Conservation (phyloP, 2,113 vertebrate species). For the Trochalopteron elliotii region DNA sequence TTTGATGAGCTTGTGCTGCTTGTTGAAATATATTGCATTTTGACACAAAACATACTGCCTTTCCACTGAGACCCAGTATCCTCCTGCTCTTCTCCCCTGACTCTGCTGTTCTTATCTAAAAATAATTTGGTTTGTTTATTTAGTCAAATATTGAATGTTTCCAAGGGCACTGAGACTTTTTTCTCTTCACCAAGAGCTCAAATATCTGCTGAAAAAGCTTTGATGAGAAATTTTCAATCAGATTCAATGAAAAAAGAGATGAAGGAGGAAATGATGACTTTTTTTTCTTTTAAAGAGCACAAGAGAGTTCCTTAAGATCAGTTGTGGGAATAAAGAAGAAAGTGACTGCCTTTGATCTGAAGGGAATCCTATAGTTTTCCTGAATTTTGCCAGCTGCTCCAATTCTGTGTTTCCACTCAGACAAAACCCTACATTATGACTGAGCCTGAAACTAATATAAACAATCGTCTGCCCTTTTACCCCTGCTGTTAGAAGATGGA, state of each 20-base stretch:
- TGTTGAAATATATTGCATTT: constrained; percentile 6
- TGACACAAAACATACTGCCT: not conserved
- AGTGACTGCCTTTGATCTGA: constrained; percentile 36
- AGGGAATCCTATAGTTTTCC: constrained; percentile 12
- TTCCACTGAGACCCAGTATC: not conserved
- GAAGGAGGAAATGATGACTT: not conserved
- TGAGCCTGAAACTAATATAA: constrained; percentile 37
- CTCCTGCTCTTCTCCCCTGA: not conserved
- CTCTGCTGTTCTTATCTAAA: constrained; percentile 10
- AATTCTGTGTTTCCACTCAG: constrained; percentile 9
- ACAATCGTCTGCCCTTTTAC: constrained; percentile 49
- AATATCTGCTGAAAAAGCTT: constrained; percentile 21
- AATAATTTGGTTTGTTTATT: constrained; percentile 47
- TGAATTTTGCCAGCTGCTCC: constrained; percentile 48
- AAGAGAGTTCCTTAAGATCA: not conserved
- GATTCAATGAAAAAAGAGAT: not conserved
- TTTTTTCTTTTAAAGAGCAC: not conserved
- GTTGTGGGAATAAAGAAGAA: constrained; percentile 30
- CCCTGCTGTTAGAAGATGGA: constrained; percentile 25
- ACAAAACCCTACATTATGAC: constrained; percentile 23
- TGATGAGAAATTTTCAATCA: constrained; percentile 38
- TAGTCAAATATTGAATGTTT: constrained; percentile 34
- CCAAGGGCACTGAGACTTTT: not conserved
- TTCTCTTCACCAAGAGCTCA: constrained; percentile 7
- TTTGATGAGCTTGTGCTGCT: not conserved